Conservation (phyloP, 2,113 vertebrate species). For the Morone chrysops region DNA sequence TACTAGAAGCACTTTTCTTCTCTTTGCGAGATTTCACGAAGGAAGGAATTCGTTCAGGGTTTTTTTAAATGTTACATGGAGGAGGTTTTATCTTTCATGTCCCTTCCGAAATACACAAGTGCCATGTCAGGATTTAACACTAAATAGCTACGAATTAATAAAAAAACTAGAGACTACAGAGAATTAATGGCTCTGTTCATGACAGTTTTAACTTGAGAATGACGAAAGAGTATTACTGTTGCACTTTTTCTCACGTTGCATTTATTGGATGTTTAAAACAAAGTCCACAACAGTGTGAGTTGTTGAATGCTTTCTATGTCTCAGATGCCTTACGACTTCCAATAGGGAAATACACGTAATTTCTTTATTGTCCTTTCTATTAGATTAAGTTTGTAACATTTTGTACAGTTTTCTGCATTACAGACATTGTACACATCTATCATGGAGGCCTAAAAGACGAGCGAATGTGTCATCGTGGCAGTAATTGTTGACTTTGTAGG, state of each 20-base stretch:
- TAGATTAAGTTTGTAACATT: neutral
- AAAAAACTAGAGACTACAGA: slow-evolving; percentile 8
- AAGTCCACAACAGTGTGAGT: neutral
- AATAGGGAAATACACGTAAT: slow-evolving; percentile 1
- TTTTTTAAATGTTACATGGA: slow-evolving; percentile 22
- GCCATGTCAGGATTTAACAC: slow-evolving; percentile 68
- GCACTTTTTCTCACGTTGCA: slow-evolving; percentile 31
- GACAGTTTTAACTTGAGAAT: neutral
- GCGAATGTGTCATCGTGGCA: slow-evolving; percentile 4
- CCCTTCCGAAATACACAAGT: slow-evolving; percentile 52
- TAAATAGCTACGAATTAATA: slow-evolving; percentile 17
- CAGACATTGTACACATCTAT: slow-evolving; percentile 23
- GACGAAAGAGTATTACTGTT: slow-evolving; percentile 16
- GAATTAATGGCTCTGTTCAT: neutral
- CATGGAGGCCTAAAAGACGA: slow-evolving; percentile 6
- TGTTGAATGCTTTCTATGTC: slow-evolving; percentile 11
- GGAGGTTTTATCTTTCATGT: slow-evolving; percentile 20
- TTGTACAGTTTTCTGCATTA: slow-evolving; percentile 16
- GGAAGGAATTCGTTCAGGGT: slow-evolving; percentile 1
- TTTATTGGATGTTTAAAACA: neutral
- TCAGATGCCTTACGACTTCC: slow-evolving; percentile 72
- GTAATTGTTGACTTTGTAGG: slow-evolving; percentile 7
- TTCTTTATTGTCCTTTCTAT: neutral
- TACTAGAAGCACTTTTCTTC: slow-evolving; percentile 32
- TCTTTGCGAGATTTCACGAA: neutral